Evolutionary conservation across 1,140 invertebrate genomes (phyloP), one percentile per base, ranked within the genome.

Genomic region (Chelonus insularis): DNA sequence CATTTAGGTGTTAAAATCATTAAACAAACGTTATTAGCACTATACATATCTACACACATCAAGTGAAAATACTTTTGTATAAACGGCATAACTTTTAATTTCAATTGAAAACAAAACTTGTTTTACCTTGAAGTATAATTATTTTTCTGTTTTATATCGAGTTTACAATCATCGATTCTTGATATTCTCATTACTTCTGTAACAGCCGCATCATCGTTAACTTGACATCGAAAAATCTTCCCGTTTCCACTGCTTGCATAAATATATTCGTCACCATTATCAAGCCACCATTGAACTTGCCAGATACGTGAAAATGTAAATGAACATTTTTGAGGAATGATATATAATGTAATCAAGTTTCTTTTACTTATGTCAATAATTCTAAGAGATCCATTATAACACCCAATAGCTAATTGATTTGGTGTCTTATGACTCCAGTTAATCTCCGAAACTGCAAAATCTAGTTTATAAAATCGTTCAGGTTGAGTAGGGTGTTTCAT

Each of bases 401-500:
- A 90, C 0, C 92, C 93, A 21, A 91, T 85, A 1, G 88, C 91
- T 1, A 95, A 71, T 65, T 92, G 82, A 76, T 93, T 89, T 0
- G 91, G 88, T 58, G 83, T 82, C 16, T 76, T 74, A 1, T 76
- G 79, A 39, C 92, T 91, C 79, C 94, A 92, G 51, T 89, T 84
- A 1, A 95, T 74, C 36, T 86, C 85, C 16, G 91, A 89, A 0
- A 95, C 84, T 0, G 91, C 86, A 65, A 84, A 85, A 8, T 86
- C 70, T 62, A 92, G 93, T 6, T 77, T 60, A 70, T 88, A 94
- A 0, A 84, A 69, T 64, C 87, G 83, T 72, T 94, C 94, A 0
- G 93, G 93, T 68, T 89, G 88, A 7, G 86, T 86, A 0, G 93
- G 93, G 78, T 95, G 95, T 80, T 96, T 96, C 0, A 93, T 87